A percentile compares a stretch with the other conserved stretches of the same genome.
phyloP scores from a whole-genome alignment of 2,888 invertebrate genomes.

The Ormyrus thymus region DNA sequence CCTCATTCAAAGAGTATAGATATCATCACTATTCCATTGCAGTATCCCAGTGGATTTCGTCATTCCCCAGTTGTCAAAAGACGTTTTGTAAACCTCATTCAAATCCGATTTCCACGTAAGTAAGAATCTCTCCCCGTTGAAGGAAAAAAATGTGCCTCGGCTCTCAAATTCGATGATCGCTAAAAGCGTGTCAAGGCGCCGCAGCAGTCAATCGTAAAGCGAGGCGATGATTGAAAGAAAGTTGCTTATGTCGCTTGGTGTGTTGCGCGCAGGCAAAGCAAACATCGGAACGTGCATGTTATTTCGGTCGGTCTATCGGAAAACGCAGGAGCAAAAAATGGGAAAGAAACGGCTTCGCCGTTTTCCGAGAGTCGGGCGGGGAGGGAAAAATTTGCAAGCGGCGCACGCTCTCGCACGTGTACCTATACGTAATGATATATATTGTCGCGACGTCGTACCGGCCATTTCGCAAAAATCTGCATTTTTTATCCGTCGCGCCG shows the following conservation, averaged over 20 bases:
- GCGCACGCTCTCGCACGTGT: conserved; percentile 7
- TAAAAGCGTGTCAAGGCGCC: conserved; percentile 46
- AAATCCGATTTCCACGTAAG: too few relatives aligned
- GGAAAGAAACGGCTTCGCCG: conserved; percentile 11
- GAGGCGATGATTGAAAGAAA: conserved; percentile 35
- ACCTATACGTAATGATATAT: conserved; percentile 15
- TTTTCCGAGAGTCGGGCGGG: neutral
- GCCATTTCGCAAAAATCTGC: neutral
- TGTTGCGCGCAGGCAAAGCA: neutral
- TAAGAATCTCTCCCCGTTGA: too few relatives aligned
- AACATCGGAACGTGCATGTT: conserved; percentile 27
- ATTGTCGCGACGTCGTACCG: conserved; percentile 7
- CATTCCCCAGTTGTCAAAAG: too few relatives aligned
- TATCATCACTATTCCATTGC: too few relatives aligned
- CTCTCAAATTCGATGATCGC: conserved; percentile 33
- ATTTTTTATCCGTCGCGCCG: neutral
- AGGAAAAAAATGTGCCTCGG: neutral
- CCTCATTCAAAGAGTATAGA: too few relatives aligned
- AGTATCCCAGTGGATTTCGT: too few relatives aligned
- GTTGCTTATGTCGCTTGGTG: conserved; percentile 25
- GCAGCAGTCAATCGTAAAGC: conserved; percentile 8
- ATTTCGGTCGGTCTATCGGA: conserved; percentile 30
- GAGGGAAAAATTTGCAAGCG: conserved; percentile 29
- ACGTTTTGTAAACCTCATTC: too few relatives aligned
- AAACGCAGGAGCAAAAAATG: neutral